Evolutionary conservation across 2,797 vertebrate genomes (phyloP).

Genomic region (Catharus ustulatus): DNA sequence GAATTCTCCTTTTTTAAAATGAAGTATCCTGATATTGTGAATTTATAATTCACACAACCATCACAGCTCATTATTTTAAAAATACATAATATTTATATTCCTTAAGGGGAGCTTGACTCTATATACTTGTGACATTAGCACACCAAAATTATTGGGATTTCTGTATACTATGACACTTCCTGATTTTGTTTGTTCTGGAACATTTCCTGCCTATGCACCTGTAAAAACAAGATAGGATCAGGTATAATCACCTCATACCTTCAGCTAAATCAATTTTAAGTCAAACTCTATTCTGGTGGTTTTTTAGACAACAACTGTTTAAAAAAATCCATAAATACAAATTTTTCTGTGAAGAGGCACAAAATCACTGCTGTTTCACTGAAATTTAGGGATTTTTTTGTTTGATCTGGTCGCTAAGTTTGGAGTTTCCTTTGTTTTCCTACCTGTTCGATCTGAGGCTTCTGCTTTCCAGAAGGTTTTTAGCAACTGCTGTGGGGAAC

Average conservation of each 20-base stretch:
- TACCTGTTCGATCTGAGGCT: neutral
- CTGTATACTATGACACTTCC: neutral
- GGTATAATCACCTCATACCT: neutral
- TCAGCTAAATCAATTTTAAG: neutral
- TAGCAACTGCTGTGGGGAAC: neutral
- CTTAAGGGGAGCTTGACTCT: neutral
- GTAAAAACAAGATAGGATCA: conserved; percentile 7
- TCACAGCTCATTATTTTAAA: neutral
- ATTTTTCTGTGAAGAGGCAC: neutral
- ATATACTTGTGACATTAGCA: neutral
- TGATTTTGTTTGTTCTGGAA: conserved; percentile 7
- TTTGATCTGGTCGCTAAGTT: neutral
- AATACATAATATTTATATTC: neutral
- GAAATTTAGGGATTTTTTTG: neutral
- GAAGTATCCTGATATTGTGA: neutral
- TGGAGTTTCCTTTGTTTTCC: neutral
- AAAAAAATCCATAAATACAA: neutral
- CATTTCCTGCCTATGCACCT: neutral
- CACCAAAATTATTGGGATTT: neutral
- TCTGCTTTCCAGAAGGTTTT: neutral
- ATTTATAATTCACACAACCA: neutral
- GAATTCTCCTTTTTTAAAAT: neutral
- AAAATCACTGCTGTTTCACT: neutral
- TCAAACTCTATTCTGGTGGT: neutral
- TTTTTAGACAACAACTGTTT: neutral